These are phyloP conservation scores for Saccostrea cuccullata DNA, from an alignment of 1,140 invertebrate species.

Conservation along the genomic window DNA sequence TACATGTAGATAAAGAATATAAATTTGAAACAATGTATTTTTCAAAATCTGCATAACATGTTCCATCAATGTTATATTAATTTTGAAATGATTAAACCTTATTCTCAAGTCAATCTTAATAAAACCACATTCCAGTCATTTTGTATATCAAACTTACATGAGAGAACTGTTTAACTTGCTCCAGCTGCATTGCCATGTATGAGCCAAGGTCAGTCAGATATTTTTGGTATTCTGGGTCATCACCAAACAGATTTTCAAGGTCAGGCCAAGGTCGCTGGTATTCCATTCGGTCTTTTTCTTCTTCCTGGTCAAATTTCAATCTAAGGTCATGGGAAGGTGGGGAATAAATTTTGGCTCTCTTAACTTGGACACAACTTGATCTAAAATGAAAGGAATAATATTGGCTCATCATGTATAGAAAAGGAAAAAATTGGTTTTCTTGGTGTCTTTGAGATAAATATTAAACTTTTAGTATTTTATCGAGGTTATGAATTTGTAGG, in stretches of 20 bases:
- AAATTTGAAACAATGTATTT: no score
- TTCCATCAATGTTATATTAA: no score
- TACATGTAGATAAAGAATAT: no score
- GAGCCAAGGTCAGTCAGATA: conserved; percentile 67
- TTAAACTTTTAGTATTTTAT: no score
- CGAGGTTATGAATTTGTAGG: no score
- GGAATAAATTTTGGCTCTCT: conserved; percentile 75
- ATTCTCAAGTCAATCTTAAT: background rate
- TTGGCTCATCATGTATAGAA: no score
- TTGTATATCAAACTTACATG: conserved; percentile 15
- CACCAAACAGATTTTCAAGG: conserved; percentile 74
- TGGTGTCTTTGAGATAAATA: no score
- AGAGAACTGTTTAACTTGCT: conserved; percentile 67
- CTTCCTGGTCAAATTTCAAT: conserved; percentile 75
- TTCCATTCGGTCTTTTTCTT: conserved; percentile 66
- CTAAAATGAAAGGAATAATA: conserved; percentile 58
- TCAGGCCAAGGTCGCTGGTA: conserved; percentile 72
- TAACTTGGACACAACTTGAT: conserved; percentile 72
- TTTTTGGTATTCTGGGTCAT: conserved; percentile 74
- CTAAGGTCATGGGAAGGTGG: conserved; percentile 74
- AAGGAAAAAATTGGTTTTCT: no score
- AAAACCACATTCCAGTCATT: background rate
- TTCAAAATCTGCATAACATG: no score
- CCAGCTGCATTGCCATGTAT: conserved; percentile 72
- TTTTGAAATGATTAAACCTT: no score